Percentiles rank a stretch among this genome's conserved stretches.
phyloP scores from a whole-genome alignment of 2,888 invertebrate species.

The Cabera pusaria region DNA sequence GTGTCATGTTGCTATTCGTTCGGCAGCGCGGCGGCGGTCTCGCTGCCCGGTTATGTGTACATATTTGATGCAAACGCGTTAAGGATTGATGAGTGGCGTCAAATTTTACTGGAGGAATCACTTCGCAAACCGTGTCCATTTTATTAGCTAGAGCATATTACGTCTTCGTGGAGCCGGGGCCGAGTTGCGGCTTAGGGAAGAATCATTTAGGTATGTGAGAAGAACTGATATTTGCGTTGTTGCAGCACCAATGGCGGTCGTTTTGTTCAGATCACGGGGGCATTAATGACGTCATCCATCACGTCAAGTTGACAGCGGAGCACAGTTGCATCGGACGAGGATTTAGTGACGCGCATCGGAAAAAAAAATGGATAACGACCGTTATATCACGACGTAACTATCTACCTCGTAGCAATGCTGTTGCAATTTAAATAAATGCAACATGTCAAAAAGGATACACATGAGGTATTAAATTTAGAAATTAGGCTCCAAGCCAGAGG shows the following conservation, averaged over 20 bases:
- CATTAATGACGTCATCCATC: conserved; percentile 73
- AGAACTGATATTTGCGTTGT: conserved; percentile 43
- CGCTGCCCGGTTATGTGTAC: conserved; percentile 53
- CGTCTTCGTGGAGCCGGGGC: too few relatives aligned
- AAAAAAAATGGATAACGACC: conserved; percentile 16
- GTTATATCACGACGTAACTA: neutral
- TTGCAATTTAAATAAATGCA: too few relatives aligned
- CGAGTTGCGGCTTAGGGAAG: too few relatives aligned
- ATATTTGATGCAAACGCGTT: conserved; percentile 66
- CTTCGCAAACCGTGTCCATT: conserved; percentile 54
- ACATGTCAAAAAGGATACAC: too few relatives aligned
- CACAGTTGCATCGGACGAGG: conserved; percentile 59
- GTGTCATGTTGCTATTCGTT: conserved; percentile 62
- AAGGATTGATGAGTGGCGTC: conserved; percentile 66
- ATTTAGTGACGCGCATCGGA: conserved; percentile 38
- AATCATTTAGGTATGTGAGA: too few relatives aligned
- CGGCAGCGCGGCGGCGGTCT: conserved; percentile 41
- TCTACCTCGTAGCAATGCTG: too few relatives aligned
- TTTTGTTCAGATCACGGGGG: conserved; percentile 58
- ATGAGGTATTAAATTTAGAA: too few relatives aligned
- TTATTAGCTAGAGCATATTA: too few relatives aligned
- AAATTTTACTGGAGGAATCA: conserved; percentile 51
- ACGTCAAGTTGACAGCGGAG: conserved; percentile 59
- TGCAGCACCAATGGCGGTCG: conserved; percentile 47
- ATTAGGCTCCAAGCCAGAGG: too few relatives aligned